Evolutionary conservation across 2,113 vertebrate species (phyloP).

Genomic region (Malaclemys terrapin): DNA sequence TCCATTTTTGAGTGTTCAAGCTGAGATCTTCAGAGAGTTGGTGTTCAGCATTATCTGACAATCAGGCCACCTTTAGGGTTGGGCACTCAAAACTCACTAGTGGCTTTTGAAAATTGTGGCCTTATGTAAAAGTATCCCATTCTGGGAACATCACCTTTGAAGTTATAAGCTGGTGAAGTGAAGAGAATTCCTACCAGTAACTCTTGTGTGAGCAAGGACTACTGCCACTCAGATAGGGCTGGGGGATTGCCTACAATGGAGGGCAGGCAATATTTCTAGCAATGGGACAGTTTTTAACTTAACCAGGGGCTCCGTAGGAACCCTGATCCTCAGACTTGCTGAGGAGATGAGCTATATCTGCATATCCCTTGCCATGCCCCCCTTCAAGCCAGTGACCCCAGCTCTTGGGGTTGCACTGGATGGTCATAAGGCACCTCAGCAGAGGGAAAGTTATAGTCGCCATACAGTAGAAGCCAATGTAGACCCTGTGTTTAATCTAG

Average conservation of each 20-base stretch:
- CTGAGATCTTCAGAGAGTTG: no score
- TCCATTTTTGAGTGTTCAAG: no score
- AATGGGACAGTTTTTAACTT: background rate
- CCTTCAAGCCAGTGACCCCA: background rate
- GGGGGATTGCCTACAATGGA: background rate
- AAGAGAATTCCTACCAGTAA: background rate
- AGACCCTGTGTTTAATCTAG: background rate
- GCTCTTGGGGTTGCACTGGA: background rate
- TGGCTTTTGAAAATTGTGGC: background rate
- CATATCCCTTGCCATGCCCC: background rate
- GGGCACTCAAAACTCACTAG: background rate
- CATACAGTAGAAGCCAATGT: background rate
- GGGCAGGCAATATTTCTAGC: background rate
- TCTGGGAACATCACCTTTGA: background rate
- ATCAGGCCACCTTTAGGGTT: background rate
- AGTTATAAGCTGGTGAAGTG: background rate
- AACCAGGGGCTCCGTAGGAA: background rate
- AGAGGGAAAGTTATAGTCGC: background rate
- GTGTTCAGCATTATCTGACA: no score
- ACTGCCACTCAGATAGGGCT: background rate
- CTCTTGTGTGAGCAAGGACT: background rate
- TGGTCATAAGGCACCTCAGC: background rate
- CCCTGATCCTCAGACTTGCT: background rate
- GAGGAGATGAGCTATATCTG: background rate
- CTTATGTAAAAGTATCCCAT: background rate